Evolutionary conservation across 2,888 invertebrate species (phyloP), one percentile per base, ranked within the genome.

Genomic region (Dynastes maya): DNA sequence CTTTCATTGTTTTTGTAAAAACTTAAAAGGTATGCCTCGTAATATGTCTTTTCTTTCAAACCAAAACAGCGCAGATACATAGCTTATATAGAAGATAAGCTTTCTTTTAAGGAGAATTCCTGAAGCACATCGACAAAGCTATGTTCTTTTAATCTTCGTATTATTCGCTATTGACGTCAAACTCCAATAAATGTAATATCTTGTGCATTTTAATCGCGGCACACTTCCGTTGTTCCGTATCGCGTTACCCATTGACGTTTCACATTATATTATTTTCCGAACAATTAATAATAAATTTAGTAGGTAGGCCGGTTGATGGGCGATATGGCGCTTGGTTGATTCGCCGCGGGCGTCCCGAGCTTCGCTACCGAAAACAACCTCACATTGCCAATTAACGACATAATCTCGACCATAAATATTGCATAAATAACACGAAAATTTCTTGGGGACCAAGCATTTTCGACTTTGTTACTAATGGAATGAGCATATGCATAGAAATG

Each of bases 321-420:
- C 80, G 80, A 81, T 81, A 81, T 80, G 81, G 78, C 81, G 81
- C 81, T 76, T 80, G 74, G 78, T 80, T 79, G 78, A 70, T 78
- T 61, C 76, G 80, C 81, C 80, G 63, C 65, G 80, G 80, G 80
- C 80, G 78, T 29, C 77, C 58, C 6, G 22, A 77, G 72, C 58
- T 77, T 78, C 68, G 82, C 82, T 80, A 80, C 80, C 80, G 80
- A 27, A 40, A 78, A 79, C 79, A 58, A 79, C 79, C 78, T 80
- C 78, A 76, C 68, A 80, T 79, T 78, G 81, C 80, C 82, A 82
- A 82, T 82, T 81, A 80, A 79, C 79, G 72, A 76, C 79, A 64
- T 74, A 79, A 81, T 80, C 79, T 81, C 78, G 80, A 80, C 80
- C 79, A 71, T 80, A 80, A 81, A 80, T 79, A 80, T 77, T 79